Base-by-base conservation (phyloP, 2,113 vertebrate genomes). In the Micronycteris hirsuta region DNA sequence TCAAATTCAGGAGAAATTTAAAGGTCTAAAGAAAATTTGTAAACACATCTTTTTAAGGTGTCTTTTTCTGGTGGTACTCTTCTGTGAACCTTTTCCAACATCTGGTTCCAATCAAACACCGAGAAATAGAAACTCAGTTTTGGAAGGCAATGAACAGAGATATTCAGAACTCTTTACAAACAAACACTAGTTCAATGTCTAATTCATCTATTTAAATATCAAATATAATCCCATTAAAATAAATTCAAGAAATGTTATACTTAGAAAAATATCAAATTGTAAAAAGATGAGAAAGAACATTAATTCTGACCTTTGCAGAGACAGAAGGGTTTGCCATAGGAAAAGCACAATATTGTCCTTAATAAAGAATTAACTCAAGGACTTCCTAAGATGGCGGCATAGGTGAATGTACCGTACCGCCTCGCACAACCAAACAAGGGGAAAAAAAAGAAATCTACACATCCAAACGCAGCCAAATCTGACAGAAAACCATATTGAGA, bases 311-410 rank as follows among this genome's bases (percentile, higher is more conserved):
- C n/a, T 84, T 84, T 76, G 67, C 88, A 58, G 28, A 33, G 12
- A 45, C 24, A 84, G 11, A 81, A 65, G 82, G 43, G 26, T 74
- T 58, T 88, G 36, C 26, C 26, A 61, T 61, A 36, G 31, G 38
- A 82, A 84, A 86, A 19, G 24, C 56, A 80, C 19, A 86, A 41
- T 77, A 81, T 20, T 80, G 33, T 86, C 43, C 87, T 76, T 61
- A 22, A 93, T 56, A 67, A 95, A 92, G 36, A 82, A 92, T 83
- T 56, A 89, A 52, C 49, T 54, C n/a, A 95, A 90, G 19, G n/a
- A n/a, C n/a, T n/a, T n/a, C n/a, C n/a, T n/a, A n/a, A n/a, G n/a
- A n/a, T n/a, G n/a, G n/a, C n/a, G n/a, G n/a, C n/a, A n/a, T n/a
- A n/a, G n/a, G n/a, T n/a, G n/a, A n/a, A n/a, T n/a, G n/a, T n/a